Evolutionary conservation across 2,888 invertebrate species (phyloP).

Genomic region (Hyposoter dolosus): DNA sequence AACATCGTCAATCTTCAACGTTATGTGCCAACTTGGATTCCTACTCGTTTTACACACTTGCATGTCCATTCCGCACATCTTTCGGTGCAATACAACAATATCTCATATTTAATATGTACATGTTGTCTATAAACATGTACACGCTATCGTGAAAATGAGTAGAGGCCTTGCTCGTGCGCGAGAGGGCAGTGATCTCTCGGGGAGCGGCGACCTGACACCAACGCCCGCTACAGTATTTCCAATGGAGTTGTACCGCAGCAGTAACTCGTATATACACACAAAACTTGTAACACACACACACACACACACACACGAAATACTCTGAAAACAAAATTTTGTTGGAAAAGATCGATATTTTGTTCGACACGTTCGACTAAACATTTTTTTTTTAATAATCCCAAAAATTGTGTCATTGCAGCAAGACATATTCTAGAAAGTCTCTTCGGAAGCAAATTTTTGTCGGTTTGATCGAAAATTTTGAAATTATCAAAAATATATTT

Average conservation of each 20-base stretch:
- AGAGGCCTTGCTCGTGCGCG: constrained; percentile 79
- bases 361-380: too few species aligned
- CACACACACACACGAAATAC: neutral
- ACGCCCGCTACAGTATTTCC: constrained; percentile 76
- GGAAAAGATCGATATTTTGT: too few species aligned
- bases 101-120: neutral
- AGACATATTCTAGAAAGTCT: too few species aligned
- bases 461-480: too few species aligned
- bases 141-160: constrained; percentile 62
- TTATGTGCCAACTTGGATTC: neutral
- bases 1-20: too few species aligned
- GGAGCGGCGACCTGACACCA: constrained; percentile 84
- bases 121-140: neutral
- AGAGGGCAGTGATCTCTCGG: constrained; percentile 84
- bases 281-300: neutral
- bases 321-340: too few species aligned
- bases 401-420: too few species aligned
- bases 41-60: neutral
- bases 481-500: too few species aligned
- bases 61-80: neutral
- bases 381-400: too few species aligned
- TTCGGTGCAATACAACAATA: too few species aligned
- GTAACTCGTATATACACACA: constrained; percentile 16
- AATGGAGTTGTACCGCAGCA: constrained; percentile 24
- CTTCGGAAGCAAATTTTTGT: too few species aligned